Evolutionary conservation across 2,888 invertebrate genomes (phyloP), one percentile per base, ranked within the genome.

Genomic region (Apodemia duryi): DNA sequence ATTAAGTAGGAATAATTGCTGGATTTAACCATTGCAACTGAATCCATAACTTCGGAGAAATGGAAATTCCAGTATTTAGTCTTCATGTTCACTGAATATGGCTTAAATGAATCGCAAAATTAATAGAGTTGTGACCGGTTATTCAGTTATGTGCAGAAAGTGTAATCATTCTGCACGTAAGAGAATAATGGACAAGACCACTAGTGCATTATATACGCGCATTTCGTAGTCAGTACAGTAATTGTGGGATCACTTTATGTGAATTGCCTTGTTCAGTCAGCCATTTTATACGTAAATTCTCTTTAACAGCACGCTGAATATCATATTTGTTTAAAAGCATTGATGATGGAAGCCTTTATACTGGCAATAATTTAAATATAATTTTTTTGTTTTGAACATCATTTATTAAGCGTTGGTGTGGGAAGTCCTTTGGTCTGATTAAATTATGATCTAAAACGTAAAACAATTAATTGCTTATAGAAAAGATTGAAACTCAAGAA

Each of bases 221-320:
- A 49, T 49, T 49, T 49, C 13, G 62, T 43, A 62, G 41, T 21
- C 10, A 38, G 35, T 13, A 43, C 21, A 62, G 43, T 43, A 43
- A 62, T 62, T 57, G 57, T 32, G 35, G 29, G 57, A 57, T 57
- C 57, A 32, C 35, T 57, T 57, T 57, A 57, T 57, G 57, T 57
- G 32, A 29, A 57, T 57, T 57, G 35, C 32, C 35, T 57, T 57
- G 13, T 57, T 57, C 57, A 10, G 57, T 57, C 57, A 57, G 57
- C 35, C 57, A 57, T 57, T 57, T 35, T 13, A 35, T 35, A 6
- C 32, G 57, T 57, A 35, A 57, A 57, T 35, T 57, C 13, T 57
- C 57, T 1, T 13, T 35, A 32, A 57, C 29, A 38, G 38, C 5
- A 13, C 35, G 28, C 32, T 29, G 11, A 35, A 32, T 35, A 35